A percentile compares a stretch with the other conserved stretches of the same genome.
Conservation (phyloP, 2,113 vertebrate species). For the Salvelinus fontinalis region DNA sequence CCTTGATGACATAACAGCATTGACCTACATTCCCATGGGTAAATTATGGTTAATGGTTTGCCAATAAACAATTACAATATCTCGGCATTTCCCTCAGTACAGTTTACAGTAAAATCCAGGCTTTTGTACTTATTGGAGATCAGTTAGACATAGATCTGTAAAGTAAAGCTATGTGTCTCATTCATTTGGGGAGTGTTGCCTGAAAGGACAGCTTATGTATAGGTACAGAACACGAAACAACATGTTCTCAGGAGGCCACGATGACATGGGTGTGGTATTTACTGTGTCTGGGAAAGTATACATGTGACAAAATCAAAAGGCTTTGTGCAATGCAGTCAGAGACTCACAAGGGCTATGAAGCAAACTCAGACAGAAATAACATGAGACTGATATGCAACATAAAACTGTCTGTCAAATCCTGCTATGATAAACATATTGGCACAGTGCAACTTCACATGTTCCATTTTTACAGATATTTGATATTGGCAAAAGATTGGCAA, state of each 20-base stretch:
- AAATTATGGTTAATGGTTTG: conserved; percentile 15
- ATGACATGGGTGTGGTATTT: neutral
- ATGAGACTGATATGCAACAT: neutral
- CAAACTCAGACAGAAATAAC: neutral
- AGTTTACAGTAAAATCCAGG: neutral
- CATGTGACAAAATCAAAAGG: neutral
- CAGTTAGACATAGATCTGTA: no score
- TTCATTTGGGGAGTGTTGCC: neutral
- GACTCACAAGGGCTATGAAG: neutral
- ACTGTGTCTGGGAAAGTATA: neutral
- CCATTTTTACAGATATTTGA: no score
- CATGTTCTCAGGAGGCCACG: neutral
- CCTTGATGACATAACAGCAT: conserved; percentile 63
- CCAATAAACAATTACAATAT: conserved; percentile 8
- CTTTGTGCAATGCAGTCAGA: neutral
- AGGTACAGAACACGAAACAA: neutral
- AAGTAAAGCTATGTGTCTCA: neutral
- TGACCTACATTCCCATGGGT: conserved; percentile 58
- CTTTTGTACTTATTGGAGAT: neutral
- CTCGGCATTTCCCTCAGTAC: conserved; percentile 21
- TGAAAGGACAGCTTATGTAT: neutral
- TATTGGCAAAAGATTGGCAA: no score
- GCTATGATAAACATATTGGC: neutral
- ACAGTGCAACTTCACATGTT: no score
- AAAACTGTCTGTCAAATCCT: neutral